Evolutionary conservation across 2,888 invertebrate genomes (phyloP).

Genomic region (Cephus pygmeus): DNA sequence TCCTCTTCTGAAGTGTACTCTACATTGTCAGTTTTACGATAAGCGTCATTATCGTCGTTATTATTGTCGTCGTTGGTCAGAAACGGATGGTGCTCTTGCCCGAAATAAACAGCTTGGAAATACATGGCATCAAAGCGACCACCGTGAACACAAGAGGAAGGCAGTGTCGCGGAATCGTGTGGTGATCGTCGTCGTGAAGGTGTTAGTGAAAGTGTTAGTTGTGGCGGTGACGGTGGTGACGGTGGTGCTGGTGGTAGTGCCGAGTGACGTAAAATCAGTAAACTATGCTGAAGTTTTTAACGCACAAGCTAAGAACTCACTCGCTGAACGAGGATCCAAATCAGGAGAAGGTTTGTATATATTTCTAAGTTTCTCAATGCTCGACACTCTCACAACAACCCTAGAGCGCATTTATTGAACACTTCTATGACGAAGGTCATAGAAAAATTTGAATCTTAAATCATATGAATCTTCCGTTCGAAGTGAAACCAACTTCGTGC

Average conservation of each 20-base stretch:
- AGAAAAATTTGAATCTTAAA: not conserved
- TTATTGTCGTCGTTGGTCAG: not conserved
- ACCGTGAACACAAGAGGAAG: slow-evolving; percentile 11
- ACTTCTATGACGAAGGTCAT: not conserved
- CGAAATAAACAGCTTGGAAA: slow-evolving; percentile 7
- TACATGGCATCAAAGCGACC: slow-evolving; percentile 21
- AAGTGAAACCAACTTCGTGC: not conserved
- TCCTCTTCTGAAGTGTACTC: not conserved
- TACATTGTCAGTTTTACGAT: not conserved
- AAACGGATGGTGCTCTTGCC: not conserved
- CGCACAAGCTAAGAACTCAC: slow-evolving; percentile 86
- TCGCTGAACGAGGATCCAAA: slow-evolving; percentile 86
- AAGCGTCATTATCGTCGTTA: not conserved
- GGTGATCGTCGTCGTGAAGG: slow-evolving; percentile 20
- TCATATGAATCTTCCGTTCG: not conserved
- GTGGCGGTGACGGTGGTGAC: slow-evolving; percentile 16
- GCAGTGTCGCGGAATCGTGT: slow-evolving; percentile 9
- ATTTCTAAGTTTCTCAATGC: not conserved
- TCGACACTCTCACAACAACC: not conserved
- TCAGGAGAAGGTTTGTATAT: slow-evolving; percentile 77
- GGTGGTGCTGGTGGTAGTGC: slow-evolving; percentile 23
- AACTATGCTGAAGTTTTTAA: slow-evolving; percentile 88
- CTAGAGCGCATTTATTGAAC: not conserved
- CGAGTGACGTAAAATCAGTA: slow-evolving; percentile 54
- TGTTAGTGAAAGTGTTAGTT: slow-evolving; percentile 7